Evolutionary conservation across 2,888 invertebrate species (phyloP).

Genomic region (Carterocephalus palaemon): DNA sequence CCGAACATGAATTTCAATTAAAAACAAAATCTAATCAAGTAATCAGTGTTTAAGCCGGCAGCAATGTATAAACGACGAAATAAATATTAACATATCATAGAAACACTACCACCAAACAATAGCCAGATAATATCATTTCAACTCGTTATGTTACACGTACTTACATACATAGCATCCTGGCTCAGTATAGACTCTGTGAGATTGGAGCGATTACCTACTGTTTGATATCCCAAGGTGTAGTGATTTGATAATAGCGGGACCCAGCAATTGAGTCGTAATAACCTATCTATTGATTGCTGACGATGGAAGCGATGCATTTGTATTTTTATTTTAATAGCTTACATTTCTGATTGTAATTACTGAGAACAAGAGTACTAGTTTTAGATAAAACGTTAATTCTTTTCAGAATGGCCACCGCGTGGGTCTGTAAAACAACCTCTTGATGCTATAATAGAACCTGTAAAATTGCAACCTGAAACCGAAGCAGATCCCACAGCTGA

Average conservation of each 20-base stretch:
- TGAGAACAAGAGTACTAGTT: not conserved
- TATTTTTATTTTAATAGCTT: not conserved
- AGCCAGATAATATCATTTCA: constrained; percentile 21
- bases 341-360: not conserved
- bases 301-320: constrained; percentile 8
- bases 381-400: constrained; percentile 1
- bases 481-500: constrained; percentile 31
- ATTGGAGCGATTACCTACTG: no score
- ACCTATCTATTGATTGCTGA: constrained; percentile 35
- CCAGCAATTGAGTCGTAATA: constrained; percentile 28
- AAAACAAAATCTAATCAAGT: no score
- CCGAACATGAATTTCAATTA: not conserved
- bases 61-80: not conserved
- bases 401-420: constrained; percentile 60
- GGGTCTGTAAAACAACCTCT: constrained; percentile 61
- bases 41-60: no score
- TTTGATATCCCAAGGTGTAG: not conserved
- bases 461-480: constrained; percentile 31
- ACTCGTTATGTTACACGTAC: constrained; percentile 3
- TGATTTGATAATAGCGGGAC: constrained; percentile 10
- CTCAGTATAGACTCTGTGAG: not conserved
- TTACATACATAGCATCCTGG: not conserved
- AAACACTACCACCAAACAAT: constrained; percentile 24
- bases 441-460: constrained; percentile 33
- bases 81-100: constrained; percentile 6